phyloP scores from a whole-genome alignment of 2,888 invertebrate genomes.

The Agrochola lota region DNA sequence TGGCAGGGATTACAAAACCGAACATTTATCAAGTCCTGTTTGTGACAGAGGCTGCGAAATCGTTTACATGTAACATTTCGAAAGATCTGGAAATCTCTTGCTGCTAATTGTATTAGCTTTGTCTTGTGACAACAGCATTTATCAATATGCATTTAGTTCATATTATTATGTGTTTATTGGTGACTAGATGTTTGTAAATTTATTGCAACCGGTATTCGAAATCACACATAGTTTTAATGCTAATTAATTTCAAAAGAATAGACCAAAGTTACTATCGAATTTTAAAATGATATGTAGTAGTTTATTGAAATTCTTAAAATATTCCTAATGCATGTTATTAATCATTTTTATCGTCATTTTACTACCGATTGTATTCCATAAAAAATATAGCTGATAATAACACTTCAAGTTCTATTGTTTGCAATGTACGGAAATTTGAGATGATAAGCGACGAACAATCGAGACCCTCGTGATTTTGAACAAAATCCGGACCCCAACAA shows the following conservation, averaged over 20 bases:
- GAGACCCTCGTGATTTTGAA: slow-evolving; percentile 22
- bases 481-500: slow-evolving; percentile 40
- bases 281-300: neutral
- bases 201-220: slow-evolving; percentile 3
- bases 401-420: neutral
- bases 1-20: slow-evolving; percentile 39
- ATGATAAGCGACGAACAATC: slow-evolving; percentile 5
- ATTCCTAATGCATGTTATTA: neutral
- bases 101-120: slow-evolving; percentile 51
- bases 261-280: neutral
- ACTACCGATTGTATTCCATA: neutral
- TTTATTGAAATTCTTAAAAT: neutral
- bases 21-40: slow-evolving; percentile 24
- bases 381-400: neutral
- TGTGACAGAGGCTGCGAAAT: slow-evolving; percentile 40
- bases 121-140: slow-evolving; percentile 14
- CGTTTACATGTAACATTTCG: slow-evolving; percentile 42
- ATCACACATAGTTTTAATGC: neutral
- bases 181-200: neutral
- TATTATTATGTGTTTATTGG: slow-evolving; percentile 10
- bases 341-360: neutral
- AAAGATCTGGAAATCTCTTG: slow-evolving; percentile 48
- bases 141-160: slow-evolving; percentile 18
- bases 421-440: slow-evolving; percentile 14
- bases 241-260: neutral